Percentiles rank a stretch among this genome's conserved stretches.
Conservation (phyloP, 2,888 invertebrate species). For the Cyclophora albipunctata region DNA sequence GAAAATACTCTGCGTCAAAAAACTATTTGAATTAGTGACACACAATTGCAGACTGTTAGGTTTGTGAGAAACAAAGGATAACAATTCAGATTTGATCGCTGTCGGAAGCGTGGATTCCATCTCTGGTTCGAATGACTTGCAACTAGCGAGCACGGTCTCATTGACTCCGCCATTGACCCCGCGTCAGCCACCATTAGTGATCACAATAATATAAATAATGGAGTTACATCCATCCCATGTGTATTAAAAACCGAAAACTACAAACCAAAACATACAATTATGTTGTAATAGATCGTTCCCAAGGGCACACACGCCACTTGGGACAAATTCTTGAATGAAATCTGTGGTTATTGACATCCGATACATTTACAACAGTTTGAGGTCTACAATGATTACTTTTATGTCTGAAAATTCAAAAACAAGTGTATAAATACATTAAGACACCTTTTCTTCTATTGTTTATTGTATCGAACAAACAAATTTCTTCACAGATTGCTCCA, state of each 20-base stretch:
- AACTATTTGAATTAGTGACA: no score
- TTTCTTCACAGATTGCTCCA: constrained; percentile 39
- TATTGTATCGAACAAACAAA: constrained; percentile 7
- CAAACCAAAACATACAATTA: constrained; percentile 33
- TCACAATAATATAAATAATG: constrained; percentile 67
- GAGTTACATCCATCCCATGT: constrained; percentile 56
- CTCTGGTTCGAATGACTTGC: constrained; percentile 67
- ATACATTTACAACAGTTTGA: constrained; percentile 11
- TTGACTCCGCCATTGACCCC: constrained; percentile 70
- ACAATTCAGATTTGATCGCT: constrained; percentile 45
- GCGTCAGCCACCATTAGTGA: constrained; percentile 44
- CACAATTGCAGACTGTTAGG: background rate
- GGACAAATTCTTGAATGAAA: constrained; percentile 33
- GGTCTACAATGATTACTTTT: constrained; percentile 13
- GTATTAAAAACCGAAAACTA: constrained; percentile 41
- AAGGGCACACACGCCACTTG: constrained; percentile 37
- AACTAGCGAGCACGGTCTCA: constrained; percentile 63
- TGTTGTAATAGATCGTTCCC: constrained; percentile 55
- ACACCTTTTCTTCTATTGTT: no score
- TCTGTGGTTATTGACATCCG: constrained; percentile 32
- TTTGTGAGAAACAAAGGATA: constrained; percentile 44
- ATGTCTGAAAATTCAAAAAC: constrained; percentile 1
- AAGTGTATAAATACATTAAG: no score
- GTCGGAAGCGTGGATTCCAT: constrained; percentile 68
- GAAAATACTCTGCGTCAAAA: no score